Percentiles rank a stretch among this genome's conserved stretches.
phyloP scores from a whole-genome alignment of 1,140 invertebrate species.

The Anastrepha ludens region DNA sequence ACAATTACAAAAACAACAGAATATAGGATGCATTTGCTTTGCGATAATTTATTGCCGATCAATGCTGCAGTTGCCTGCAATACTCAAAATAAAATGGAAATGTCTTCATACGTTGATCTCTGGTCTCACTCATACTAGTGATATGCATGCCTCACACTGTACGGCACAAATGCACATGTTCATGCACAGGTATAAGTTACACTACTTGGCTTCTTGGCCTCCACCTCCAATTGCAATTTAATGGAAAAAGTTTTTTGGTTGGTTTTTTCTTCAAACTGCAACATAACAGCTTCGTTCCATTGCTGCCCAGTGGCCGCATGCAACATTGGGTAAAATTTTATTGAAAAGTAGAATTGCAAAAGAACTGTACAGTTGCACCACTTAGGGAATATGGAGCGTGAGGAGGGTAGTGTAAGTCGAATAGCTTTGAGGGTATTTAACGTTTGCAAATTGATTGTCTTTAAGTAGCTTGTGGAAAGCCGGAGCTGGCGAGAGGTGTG shows the following conservation, averaged over 20 bases:
- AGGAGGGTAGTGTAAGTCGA: neutral
- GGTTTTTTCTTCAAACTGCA: slow-evolving; percentile 27
- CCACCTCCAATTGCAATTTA: slow-evolving; percentile 56
- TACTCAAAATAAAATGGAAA: slow-evolving; percentile 53
- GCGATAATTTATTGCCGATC: slow-evolving; percentile 57
- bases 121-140: neutral
- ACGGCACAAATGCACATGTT: neutral
- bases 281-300: slow-evolving; percentile 40
- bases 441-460: slow-evolving; percentile 55
- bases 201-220: slow-evolving; percentile 30
- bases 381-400: neutral
- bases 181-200: neutral
- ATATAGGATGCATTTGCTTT: neutral
- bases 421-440: slow-evolving; percentile 54
- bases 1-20: slow-evolving; percentile 18
- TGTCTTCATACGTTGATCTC: slow-evolving; percentile 54
- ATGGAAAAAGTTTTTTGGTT: slow-evolving; percentile 56
- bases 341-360: slow-evolving; percentile 25
- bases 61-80: slow-evolving; percentile 33
- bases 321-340: slow-evolving; percentile 29
- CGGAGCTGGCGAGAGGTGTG: neutral
- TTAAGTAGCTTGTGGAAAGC: slow-evolving; percentile 34
- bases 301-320: neutral
- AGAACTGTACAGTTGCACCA: too few species aligned
- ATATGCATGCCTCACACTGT: neutral